Conservation (phyloP, 2,113 vertebrate genomes). For the Madoqua kirkii region DNA sequence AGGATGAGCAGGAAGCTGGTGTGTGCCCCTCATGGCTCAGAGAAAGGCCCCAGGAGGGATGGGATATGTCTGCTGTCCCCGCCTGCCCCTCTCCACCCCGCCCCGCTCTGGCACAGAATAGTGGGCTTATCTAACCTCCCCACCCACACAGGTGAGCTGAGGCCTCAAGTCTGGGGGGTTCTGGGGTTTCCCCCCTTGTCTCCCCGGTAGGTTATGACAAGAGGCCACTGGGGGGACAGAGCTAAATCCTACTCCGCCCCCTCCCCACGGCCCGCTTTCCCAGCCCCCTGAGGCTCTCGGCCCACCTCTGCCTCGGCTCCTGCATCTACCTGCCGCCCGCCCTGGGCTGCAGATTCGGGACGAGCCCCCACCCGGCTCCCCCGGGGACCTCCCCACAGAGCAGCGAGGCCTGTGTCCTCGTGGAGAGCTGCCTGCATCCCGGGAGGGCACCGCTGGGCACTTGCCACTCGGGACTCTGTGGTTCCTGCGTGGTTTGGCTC, state of each 20-base stretch:
- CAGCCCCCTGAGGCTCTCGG: not conserved
- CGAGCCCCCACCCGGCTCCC: rapidly evolving
- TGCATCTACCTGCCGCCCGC: rapidly evolving
- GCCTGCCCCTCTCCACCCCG: rapidly evolving
- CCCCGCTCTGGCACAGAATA: not conserved
- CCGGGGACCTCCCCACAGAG: not conserved
- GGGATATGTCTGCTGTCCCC: not conserved
- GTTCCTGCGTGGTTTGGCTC: not conserved
- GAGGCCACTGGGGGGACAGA: not conserved
- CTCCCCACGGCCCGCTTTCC: not conserved
- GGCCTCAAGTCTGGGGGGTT: not conserved
- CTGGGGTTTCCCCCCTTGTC: not conserved
- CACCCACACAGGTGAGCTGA: not conserved
- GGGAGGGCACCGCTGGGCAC: not conserved
- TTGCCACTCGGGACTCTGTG: rapidly evolving
- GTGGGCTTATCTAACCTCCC: not conserved
- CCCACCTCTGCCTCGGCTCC: not conserved
- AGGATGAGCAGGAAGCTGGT: not conserved
- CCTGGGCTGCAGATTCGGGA: rapidly evolving
- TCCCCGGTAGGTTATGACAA: too few species aligned
- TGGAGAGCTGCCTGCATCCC: too few species aligned
- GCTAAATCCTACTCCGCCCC: not conserved
- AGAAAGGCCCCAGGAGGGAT: too few species aligned
- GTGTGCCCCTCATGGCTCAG: not conserved
- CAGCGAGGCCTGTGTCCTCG: rapidly evolving